Conservation (phyloP, 2,113 vertebrate species). For the Stigmatopora argus region DNA sequence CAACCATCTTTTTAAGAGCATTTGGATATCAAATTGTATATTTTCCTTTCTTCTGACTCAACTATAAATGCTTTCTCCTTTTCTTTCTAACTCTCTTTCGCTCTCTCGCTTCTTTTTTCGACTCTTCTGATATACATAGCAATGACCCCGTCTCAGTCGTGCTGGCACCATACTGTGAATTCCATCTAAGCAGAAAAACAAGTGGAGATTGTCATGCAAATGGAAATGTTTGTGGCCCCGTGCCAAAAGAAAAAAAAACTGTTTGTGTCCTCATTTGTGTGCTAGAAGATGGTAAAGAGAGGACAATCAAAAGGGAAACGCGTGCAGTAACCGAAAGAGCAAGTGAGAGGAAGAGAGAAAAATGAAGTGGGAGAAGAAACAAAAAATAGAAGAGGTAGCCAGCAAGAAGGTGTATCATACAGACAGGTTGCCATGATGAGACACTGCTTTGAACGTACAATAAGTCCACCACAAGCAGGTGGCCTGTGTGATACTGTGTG, state of each 20-base stretch:
- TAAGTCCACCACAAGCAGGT: conserved; percentile 32
- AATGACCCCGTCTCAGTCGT: conserved; percentile 72
- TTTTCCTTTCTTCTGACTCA: conserved; percentile 28
- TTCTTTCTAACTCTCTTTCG: conserved; percentile 2
- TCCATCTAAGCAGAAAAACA: conserved; percentile 81
- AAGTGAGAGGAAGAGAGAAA: conserved; percentile 59
- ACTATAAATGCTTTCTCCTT: conserved; percentile 27
- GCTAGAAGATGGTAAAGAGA: conserved; percentile 21
- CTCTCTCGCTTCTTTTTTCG: neutral
- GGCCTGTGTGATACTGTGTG: conserved; percentile 29
- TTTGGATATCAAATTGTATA: conserved; percentile 44
- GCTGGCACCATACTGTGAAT: conserved; percentile 75
- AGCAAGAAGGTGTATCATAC: conserved; percentile 22
- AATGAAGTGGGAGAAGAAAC: conserved; percentile 21
- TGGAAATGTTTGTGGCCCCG: conserved; percentile 56
- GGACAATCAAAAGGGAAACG: conserved; percentile 5
- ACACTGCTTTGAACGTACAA: conserved; percentile 40
- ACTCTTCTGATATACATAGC: conserved; percentile 71
- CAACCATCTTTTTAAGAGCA: conserved; percentile 43
- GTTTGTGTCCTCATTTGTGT: conserved; percentile 56
- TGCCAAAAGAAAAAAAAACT: conserved; percentile 33
- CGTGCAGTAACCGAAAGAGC: conserved; percentile 70
- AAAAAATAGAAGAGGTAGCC: conserved; percentile 29
- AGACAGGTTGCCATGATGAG: conserved; percentile 22
- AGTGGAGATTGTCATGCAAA: conserved; percentile 82